Percentiles rank a stretch among this genome's conserved stretches.
Evolutionary conservation across 2,888 invertebrate species (phyloP).

Genomic region (Cyclophora punctaria): DNA sequence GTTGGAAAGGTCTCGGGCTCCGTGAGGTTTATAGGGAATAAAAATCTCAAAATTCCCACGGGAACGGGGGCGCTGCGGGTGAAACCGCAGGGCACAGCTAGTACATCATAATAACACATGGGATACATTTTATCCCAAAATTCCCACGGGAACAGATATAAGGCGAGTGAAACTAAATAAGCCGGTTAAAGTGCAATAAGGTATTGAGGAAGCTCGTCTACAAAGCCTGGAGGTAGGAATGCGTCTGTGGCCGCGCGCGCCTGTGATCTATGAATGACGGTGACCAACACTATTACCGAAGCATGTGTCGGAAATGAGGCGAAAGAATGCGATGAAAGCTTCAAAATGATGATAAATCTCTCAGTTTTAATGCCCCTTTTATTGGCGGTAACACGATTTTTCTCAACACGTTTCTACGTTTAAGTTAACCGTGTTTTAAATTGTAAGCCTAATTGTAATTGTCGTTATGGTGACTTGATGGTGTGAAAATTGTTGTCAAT

Average conservation of each 20-base stretch:
- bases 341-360: slow-evolving; percentile 31
- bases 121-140: too few relatives aligned
- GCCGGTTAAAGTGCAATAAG: too few relatives aligned
- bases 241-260: slow-evolving; percentile 21
- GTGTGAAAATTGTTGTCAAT: too few relatives aligned
- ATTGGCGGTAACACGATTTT: neutral
- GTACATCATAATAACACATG: too few relatives aligned
- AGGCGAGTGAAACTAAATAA: too few relatives aligned
- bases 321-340: slow-evolving; percentile 40
- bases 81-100: too few relatives aligned
- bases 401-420: neutral
- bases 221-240: slow-evolving; percentile 8
- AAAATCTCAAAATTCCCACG: too few relatives aligned
- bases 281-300: slow-evolving; percentile 35
- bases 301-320: slow-evolving; percentile 43
- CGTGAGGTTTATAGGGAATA: too few relatives aligned
- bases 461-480: neutral
- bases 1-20: too few relatives aligned
- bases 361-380: slow-evolving; percentile 17
- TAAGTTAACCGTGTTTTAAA: neutral
- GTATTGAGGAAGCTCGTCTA: slow-evolving; percentile 4
- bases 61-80: too few relatives aligned
- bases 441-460: neutral
- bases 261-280: slow-evolving; percentile 38
- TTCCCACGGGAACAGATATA: too few relatives aligned